Evolutionary conservation across 2,888 invertebrate species (phyloP).

Genomic region (Deilephila porcellus): DNA sequence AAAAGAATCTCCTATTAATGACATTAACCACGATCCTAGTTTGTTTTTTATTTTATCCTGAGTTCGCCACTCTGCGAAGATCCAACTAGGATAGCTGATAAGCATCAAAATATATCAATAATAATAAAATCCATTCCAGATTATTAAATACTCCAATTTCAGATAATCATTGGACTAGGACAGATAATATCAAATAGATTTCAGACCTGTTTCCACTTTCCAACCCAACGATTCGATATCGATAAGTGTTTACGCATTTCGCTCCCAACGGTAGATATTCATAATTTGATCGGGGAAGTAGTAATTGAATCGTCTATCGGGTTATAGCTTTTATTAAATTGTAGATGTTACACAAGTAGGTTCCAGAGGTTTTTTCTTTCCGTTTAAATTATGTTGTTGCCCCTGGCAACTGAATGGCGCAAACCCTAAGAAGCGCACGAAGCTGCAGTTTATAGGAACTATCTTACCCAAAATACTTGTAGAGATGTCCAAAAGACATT

Average conservation of each 20-base stretch:
- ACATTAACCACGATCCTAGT: no score
- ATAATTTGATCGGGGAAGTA: not conserved
- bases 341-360: not conserved
- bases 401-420: no score
- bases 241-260: not conserved
- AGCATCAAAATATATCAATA: conserved; percentile 14
- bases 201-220: not conserved
- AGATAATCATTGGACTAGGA: conserved; percentile 23
- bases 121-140: conserved; percentile 13
- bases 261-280: not conserved
- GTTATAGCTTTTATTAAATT: not conserved
- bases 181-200: conserved; percentile 19
- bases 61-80: no score
- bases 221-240: not conserved
- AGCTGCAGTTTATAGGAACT: no score
- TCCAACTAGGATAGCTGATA: not conserved
- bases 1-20: no score
- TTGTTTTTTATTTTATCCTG: no score
- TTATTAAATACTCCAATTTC: conserved; percentile 26
- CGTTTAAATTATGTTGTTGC: no score
- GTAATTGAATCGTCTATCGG: not conserved
- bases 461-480: no score
- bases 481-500: no score
- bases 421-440: no score
- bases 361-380: no score